phyloP scores from a whole-genome alignment of 2,888 invertebrate genomes.

The Tortricodes alternella region DNA sequence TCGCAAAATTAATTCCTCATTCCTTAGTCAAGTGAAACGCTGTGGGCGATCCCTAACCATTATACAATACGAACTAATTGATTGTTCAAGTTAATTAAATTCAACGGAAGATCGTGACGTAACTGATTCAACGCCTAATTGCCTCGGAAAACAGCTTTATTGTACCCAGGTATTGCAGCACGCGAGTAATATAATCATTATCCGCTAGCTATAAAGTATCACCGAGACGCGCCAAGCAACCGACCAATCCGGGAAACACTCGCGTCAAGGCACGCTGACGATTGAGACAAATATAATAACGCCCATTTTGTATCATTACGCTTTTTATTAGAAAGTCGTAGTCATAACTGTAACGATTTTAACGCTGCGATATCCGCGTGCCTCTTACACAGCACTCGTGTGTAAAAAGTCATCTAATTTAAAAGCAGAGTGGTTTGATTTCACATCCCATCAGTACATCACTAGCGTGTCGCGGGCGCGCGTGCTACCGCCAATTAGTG shows the following conservation, averaged over 20 bases:
- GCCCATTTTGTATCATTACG: constrained; percentile 30
- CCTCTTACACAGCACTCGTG: constrained; percentile 53
- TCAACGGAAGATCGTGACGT: constrained; percentile 23
- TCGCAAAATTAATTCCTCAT: not conserved
- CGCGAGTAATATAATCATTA: constrained; percentile 24
- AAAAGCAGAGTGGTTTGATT: constrained; percentile 71
- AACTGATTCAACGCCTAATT: constrained; percentile 30
- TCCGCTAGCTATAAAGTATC: constrained; percentile 18
- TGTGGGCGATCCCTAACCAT: constrained; percentile 46
- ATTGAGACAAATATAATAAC: constrained; percentile 31
- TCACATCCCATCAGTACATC: constrained; percentile 78
- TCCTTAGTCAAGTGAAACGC: constrained; percentile 54
- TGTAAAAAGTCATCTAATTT: constrained; percentile 71
- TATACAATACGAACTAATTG: constrained; percentile 24
- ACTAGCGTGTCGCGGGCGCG: constrained; percentile 72
- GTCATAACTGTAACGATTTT: constrained; percentile 56
- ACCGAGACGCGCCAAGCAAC: constrained; percentile 1
- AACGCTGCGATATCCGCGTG: constrained; percentile 56
- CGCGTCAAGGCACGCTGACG: constrained; percentile 22
- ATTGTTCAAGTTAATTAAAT: constrained; percentile 27
- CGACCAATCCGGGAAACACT: constrained; percentile 8
- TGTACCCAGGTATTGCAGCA: constrained; percentile 13
- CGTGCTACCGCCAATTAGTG: constrained; percentile 81
- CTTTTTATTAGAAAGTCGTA: constrained; percentile 59
- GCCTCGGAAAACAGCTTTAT: constrained; percentile 30